Evolutionary conservation across 2,888 invertebrate species (phyloP).

Genomic region (Protonemura montana): DNA sequence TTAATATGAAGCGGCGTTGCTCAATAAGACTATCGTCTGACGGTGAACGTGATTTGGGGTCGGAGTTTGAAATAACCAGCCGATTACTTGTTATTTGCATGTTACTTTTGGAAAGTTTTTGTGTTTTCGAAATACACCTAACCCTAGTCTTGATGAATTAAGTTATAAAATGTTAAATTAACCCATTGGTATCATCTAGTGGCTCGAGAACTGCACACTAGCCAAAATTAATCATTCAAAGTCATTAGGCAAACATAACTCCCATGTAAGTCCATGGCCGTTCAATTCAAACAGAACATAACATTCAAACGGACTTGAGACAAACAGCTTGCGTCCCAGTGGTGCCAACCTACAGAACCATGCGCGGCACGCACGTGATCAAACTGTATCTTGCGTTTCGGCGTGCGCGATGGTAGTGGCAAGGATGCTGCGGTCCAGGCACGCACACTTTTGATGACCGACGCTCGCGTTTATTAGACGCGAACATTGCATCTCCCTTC

Average conservation of each 20-base stretch:
- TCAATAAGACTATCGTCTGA: not conserved
- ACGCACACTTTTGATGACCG: conserved; percentile 36
- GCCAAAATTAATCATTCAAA: not conserved
- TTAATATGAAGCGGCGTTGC: not conserved
- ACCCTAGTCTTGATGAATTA: not conserved
- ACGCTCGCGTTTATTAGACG: conserved; percentile 29
- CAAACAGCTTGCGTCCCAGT: not conserved
- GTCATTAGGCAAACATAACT: not conserved
- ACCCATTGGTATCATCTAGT: not conserved
- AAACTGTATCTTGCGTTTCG: conserved; percentile 8
- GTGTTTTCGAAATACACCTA: not conserved
- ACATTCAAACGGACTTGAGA: not conserved
- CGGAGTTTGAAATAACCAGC: not conserved
- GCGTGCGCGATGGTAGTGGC: not conserved
- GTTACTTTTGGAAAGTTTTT: not conserved
- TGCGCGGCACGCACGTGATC: not conserved
- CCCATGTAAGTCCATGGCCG: not conserved
- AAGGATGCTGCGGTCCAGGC: conserved; percentile 21
- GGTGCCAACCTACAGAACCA: not conserved
- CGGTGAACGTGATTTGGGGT: not conserved
- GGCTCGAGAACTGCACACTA: not conserved
- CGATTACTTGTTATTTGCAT: not conserved
- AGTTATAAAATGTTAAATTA: not conserved
- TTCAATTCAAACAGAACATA: not conserved
- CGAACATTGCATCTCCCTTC: conserved; percentile 17